A percentile compares a stretch with the other conserved stretches of the same genome.
Conservation (phyloP, 2,888 invertebrate species). For the Nezara viridula region DNA sequence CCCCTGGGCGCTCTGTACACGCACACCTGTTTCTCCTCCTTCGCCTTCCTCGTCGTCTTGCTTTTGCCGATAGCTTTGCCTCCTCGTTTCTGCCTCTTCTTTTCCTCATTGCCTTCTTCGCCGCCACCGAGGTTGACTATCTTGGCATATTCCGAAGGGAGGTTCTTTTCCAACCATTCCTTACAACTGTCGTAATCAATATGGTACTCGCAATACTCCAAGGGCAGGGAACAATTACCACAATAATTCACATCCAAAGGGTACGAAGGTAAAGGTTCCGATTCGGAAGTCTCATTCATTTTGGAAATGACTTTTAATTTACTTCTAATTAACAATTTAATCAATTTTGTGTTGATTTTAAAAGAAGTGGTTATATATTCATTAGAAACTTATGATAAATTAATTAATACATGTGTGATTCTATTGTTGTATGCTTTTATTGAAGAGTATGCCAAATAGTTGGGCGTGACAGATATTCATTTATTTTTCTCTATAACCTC, state of each 20-base stretch:
- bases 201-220: slow-evolving; percentile 98
- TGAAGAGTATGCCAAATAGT: background rate
- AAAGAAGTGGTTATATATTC: background rate
- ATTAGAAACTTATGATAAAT: background rate
- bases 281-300: background rate
- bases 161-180: slow-evolving; percentile 92
- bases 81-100: slow-evolving; percentile 95
- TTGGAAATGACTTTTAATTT: background rate
- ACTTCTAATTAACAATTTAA: background rate
- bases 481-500: background rate
- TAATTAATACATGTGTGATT: background rate
- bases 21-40: slow-evolving; percentile 77
- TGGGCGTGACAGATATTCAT: background rate
- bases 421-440: background rate
- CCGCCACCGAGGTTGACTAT: slow-evolving; percentile 76
- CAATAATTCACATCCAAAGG: slow-evolving; percentile 89
- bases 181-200: slow-evolving; percentile 98
- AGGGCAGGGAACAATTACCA: slow-evolving; percentile 93
- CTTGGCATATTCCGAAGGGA: slow-evolving; percentile 91
- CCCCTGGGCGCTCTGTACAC: slow-evolving; percentile 93
- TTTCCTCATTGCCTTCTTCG: slow-evolving; percentile 75
- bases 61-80: slow-evolving; percentile 96
- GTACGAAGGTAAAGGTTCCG: slow-evolving; percentile 71
- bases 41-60: slow-evolving; percentile 82
- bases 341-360: background rate